Conservation (phyloP, 2,888 invertebrate genomes). For the Conistra vaccinii region DNA sequence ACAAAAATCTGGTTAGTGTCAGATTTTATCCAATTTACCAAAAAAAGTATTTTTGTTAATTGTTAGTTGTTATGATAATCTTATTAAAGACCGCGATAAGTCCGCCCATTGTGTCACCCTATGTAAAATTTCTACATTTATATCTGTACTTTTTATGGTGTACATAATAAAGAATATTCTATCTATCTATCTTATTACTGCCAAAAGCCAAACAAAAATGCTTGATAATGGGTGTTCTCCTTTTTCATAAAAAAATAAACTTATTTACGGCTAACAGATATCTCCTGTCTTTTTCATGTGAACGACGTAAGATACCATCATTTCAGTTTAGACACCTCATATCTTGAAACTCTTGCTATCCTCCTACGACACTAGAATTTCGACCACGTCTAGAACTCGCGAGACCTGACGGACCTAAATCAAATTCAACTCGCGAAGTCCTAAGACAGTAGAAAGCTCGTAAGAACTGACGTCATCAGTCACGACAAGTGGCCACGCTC, state of each 20-base stretch:
- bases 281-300: neutral
- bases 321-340: neutral
- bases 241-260: neutral
- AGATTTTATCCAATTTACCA: neutral
- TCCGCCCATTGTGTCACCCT: too few species aligned
- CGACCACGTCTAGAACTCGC: conserved; percentile 13
- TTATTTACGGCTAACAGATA: neutral
- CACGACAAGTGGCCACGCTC: conserved; percentile 66
- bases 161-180: too few species aligned
- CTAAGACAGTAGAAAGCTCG: conserved; percentile 46
- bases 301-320: neutral
- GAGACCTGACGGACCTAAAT: conserved; percentile 63
- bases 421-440: conserved; percentile 47
- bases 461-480: conserved; percentile 67
- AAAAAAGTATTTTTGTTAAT: neutral
- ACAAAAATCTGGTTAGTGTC: neutral
- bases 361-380: conserved; percentile 10
- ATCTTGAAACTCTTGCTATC: neutral
- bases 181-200: too few species aligned
- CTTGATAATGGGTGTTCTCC: neutral
- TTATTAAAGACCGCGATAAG: too few species aligned
- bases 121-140: too few species aligned
- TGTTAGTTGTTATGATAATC: neutral
- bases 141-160: too few species aligned
- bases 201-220: neutral